phyloP scores from a whole-genome alignment of 2,797 vertebrate species.

The Coilia nasus region DNA sequence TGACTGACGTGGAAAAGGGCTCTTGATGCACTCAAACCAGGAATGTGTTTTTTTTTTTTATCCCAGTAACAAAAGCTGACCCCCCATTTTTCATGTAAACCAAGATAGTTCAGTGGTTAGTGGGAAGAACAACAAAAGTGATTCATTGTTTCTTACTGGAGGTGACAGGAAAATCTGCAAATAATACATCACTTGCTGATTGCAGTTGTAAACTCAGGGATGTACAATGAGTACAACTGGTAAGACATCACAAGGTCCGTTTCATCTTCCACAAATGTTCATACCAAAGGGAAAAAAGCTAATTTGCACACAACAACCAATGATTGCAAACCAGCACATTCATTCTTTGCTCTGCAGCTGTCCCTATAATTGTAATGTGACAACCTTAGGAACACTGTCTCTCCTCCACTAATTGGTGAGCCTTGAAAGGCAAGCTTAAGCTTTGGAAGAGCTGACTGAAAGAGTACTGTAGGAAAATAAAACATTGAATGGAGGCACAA shows the following conservation, averaged over 20 bases:
- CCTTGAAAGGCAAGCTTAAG: no score
- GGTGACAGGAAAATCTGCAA: constrained; percentile 51
- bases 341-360: not conserved
- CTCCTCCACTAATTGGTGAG: no score
- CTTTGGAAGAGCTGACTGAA: no score
- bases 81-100: constrained; percentile 39
- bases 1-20: not conserved
- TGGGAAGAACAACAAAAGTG: constrained; percentile 44
- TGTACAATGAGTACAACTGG: not conserved
- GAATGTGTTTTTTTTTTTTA: not conserved
- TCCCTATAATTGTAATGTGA: not conserved
- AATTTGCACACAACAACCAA: not conserved
- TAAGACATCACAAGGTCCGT: not conserved
- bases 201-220: constrained; percentile 39
- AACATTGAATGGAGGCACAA: no score
- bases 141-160: constrained; percentile 55
- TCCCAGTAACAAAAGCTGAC: constrained; percentile 41
- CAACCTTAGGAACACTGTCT: not conserved
- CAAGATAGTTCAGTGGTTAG: constrained; percentile 32
- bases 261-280: not conserved
- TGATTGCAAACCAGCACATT: not conserved
- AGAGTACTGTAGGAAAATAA: no score
- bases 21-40: not conserved
- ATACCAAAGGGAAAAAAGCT: not conserved
- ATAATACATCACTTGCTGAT: constrained; percentile 44